phyloP scores from a whole-genome alignment of 2,888 invertebrate genomes.

The Dendrolimus pini region DNA sequence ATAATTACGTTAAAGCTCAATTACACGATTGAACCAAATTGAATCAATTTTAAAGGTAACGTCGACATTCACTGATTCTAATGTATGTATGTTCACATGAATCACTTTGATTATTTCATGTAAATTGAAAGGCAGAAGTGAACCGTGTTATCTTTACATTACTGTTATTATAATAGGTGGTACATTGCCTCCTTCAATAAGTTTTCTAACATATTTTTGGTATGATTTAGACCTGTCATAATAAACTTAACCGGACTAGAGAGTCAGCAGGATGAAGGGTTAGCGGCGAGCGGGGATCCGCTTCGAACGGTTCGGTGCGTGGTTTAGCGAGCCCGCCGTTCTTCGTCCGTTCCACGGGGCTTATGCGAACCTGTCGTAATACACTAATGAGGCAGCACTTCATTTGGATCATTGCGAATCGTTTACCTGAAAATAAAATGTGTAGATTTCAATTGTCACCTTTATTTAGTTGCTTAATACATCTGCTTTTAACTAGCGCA shows the following conservation, averaged over 20 bases:
- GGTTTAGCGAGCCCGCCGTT: slow-evolving; percentile 24
- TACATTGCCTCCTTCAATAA: background rate
- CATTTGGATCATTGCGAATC: slow-evolving; percentile 67
- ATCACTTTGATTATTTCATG: too few species aligned
- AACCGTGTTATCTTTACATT: too few species aligned
- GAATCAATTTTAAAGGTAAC: too few species aligned
- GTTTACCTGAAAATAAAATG: slow-evolving; percentile 41
- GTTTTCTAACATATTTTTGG: background rate
- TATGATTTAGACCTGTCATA: slow-evolving; percentile 37
- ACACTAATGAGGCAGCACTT: slow-evolving; percentile 55
- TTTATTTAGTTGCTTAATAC: background rate
- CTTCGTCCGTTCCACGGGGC: slow-evolving; percentile 21
- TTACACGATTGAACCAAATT: too few species aligned
- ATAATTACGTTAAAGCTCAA: too few species aligned
- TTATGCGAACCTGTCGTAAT: slow-evolving; percentile 37
- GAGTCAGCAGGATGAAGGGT: slow-evolving; percentile 58
- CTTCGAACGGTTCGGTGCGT: slow-evolving; percentile 40
- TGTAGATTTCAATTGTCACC: too few species aligned
- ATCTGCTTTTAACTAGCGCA: background rate
- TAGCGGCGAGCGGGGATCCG: slow-evolving; percentile 57
- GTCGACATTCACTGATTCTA: too few species aligned
- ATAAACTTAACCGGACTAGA: slow-evolving; percentile 41
- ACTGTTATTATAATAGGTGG: background rate
- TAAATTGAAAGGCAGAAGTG: too few species aligned
- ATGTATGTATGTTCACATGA: too few species aligned